Conservation (phyloP, 1,140 invertebrate genomes). For the Branchinecta lindahli region DNA sequence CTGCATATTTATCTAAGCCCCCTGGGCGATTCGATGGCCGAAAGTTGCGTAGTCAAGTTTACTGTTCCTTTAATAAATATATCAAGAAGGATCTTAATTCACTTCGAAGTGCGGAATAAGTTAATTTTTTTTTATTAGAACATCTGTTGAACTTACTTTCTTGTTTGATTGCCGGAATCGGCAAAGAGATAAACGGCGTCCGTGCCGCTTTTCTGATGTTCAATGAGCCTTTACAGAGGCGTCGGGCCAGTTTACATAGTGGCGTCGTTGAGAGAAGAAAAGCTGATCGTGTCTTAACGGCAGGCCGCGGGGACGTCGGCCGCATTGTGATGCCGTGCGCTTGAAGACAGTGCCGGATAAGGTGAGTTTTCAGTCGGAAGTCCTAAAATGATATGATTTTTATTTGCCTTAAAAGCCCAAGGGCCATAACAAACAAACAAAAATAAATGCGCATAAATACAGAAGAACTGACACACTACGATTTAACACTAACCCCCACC, state of each 20-base stretch:
- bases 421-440: no score
- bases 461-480: no score
- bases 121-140: no score
- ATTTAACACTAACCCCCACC: no score
- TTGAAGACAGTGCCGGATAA: conserved; percentile 78
- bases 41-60: no score
- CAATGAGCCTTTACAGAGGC: conserved; percentile 64
- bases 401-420: no score
- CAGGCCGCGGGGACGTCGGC: conserved; percentile 63
- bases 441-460: no score
- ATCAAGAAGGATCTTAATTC: no score
- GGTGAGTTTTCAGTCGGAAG: conserved; percentile 79
- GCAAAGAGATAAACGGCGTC: conserved; percentile 52
- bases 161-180: conserved; percentile 61
- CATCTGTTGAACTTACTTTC: conserved; percentile 46
- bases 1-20: no score
- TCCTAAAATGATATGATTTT: conserved; percentile 46
- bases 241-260: conserved; percentile 66
- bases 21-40: no score
- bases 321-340: conserved; percentile 59
- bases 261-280: conserved; percentile 65
- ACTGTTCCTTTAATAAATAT: no score
- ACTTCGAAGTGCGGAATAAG: no score
- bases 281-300: conserved; percentile 91
- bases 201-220: conserved; percentile 68